Conservation (phyloP, 2,797 vertebrate species). For the Phoebastria nigripes region DNA sequence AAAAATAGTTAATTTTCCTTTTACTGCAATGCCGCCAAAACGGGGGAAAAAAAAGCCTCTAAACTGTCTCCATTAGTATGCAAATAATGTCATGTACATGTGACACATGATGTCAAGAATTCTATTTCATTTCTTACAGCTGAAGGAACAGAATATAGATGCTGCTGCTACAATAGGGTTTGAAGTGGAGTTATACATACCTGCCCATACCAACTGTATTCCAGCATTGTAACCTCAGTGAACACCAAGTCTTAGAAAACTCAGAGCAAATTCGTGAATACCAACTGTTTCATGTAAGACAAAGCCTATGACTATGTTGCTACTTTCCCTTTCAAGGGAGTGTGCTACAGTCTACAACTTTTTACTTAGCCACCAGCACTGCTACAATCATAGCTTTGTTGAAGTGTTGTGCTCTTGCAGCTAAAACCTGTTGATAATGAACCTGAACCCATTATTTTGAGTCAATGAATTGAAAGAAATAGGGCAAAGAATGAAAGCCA, state of each 20-base stretch:
- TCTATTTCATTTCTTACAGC: conserved; percentile 55
- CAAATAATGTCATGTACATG: conserved; percentile 39
- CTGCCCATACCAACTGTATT: conserved; percentile 97
- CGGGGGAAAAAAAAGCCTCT: neutral
- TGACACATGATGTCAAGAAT: conserved; percentile 58
- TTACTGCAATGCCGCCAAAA: neutral
- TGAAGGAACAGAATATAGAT: conserved; percentile 37
- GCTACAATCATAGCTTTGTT: conserved; percentile 81
- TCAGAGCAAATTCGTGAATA: conserved; percentile 60
- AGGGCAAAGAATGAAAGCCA: conserved; percentile 99
- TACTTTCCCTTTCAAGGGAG: conserved; percentile 74
- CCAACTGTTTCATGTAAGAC: conserved; percentile 73
- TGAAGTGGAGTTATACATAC: conserved; percentile 80
- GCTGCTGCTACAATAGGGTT: neutral
- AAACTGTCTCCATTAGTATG: neutral
- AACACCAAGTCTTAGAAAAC: conserved; percentile 63
- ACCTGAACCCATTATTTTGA: conserved; percentile 99
- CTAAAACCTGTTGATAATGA: conserved; percentile 99
- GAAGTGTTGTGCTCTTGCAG: conserved; percentile 91
- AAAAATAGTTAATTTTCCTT: neutral
- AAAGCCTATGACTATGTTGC: conserved; percentile 66
- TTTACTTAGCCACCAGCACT: conserved; percentile 75
- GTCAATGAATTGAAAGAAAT: conserved; percentile 99
- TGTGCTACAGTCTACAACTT: conserved; percentile 78
- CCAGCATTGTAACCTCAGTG: conserved; percentile 85